Base-by-base conservation (phyloP, 2,113 vertebrate species). In the Muntiacus reevesi region DNA sequence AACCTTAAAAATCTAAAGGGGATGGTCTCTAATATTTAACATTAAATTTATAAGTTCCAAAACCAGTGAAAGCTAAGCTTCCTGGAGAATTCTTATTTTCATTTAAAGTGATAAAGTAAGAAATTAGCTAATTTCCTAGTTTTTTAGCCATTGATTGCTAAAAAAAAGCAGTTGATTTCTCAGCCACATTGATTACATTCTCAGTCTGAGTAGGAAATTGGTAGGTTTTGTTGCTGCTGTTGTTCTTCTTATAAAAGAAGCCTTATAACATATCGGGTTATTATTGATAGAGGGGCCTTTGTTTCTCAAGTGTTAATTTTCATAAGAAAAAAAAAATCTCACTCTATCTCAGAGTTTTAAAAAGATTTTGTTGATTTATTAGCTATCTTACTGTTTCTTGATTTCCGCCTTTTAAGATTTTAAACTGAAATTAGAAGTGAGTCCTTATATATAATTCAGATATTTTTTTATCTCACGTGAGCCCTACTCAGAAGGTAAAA, bases 141-240 rank as follows among this genome's bases (percentile, higher is more conserved):
- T 98, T 97, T 96, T 91, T 95, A 97, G 21, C 55, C 94, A 28
- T 95, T 94, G 92, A 40, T 71, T 71, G 67, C 67, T 71, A 12
- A 71, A 40, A 71, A 36, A 78, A 94, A 96, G 71, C 82, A 94
- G 60, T 94, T 98, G 81, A 97, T 62, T 96, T 86, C 83, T 97
- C 92, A 84, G 47, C 87, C 90, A 74, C 94, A 25, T 94, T 52
- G 43, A 17, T 89, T 97, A 96, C 50, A 67, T 91, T 95, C 62
- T 95, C 94, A 96, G 97, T 40, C n/a, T 84, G 95, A 97, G 89
- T 95, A 96, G 27, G 97, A 97, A 98, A 97, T 50, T 87, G 64
- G 71, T 67, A 52, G 7, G 7, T 86, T 97, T 88, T 97, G 60
- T 33, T 76, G 43, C 28, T 64, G 36, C n/a, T 36, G 3, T 16